Conservation (phyloP, 92 coral and sea anemone genomes). For the Blastomussa wellsi region DNA sequence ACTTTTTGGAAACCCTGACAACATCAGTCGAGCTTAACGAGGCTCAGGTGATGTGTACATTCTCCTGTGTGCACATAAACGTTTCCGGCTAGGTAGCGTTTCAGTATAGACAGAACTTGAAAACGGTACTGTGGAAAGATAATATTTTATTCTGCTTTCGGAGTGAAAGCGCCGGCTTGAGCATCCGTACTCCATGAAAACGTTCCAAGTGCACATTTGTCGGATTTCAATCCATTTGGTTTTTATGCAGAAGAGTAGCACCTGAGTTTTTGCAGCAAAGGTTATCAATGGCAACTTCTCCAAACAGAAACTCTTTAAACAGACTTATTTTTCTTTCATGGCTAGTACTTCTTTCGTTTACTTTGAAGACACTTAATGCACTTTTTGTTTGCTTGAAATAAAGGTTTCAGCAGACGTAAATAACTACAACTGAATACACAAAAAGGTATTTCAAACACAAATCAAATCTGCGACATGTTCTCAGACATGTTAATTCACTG, state of each 20-base stretch:
- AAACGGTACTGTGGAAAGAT: no score
- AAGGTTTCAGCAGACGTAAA: not conserved
- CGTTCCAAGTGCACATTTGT: not conserved
- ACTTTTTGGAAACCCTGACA: no score
- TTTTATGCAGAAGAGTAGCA: not conserved
- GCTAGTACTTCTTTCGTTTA: not conserved
- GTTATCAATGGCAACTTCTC: not conserved
- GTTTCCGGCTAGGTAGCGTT: no score
- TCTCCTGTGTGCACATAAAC: no score
- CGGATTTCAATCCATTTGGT: not conserved
- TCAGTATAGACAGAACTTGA: no score
- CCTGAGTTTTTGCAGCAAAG: not conserved
- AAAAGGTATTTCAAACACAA: not conserved
- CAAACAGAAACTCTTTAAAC: not conserved
- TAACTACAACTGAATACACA: not conserved
- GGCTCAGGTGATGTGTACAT: no score
- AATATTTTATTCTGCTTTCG: no score
- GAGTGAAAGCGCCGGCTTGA: no score
- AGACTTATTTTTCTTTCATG: not conserved
- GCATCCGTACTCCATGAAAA: not conserved
- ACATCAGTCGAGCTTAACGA: no score
- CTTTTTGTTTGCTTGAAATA: conserved; percentile 1
- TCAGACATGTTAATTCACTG: not conserved
- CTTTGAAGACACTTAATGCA: no score
- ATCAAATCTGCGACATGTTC: not conserved